Evolutionary conservation across 2,888 invertebrate species (phyloP).

Genomic region (Lasioglossum vierecki): DNA sequence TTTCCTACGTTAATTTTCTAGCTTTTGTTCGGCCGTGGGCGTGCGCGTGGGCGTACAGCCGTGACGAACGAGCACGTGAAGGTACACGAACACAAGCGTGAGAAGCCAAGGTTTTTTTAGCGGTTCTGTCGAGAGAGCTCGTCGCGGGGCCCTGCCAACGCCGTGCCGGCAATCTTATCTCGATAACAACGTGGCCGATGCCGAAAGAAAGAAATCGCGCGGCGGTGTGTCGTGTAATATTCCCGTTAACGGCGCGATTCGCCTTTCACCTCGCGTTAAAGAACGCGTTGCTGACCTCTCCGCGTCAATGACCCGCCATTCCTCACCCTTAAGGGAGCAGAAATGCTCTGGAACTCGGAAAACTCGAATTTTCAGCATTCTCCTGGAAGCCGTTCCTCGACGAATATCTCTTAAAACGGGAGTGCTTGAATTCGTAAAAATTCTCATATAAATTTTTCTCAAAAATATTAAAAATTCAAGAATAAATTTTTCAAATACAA

Average conservation of each 20-base stretch:
- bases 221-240: constrained; percentile 35
- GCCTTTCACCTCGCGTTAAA: constrained; percentile 45
- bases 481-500: too few relatives aligned
- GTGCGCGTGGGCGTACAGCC: constrained; percentile 54
- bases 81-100: constrained; percentile 38
- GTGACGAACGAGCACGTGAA: constrained; percentile 55
- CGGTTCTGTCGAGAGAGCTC: constrained; percentile 26
- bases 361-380: neutral
- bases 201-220: constrained; percentile 42
- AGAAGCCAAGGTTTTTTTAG: constrained; percentile 45
- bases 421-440: neutral
- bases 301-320: neutral
- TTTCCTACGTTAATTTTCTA: constrained; percentile 62
- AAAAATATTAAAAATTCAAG: too few relatives aligned
- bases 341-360: neutral
- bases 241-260: constrained; percentile 44
- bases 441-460: too few relatives aligned
- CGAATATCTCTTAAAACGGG: neutral
- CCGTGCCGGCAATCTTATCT: constrained; percentile 41
- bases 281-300: neutral
- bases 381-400: neutral
- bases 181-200: constrained; percentile 40
- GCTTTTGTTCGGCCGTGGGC: constrained; percentile 56
- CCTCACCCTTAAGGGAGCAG: neutral
- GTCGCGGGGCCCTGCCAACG: constrained; percentile 19